Conservation (phyloP, 2,888 invertebrate species). For the Nebria salina region DNA sequence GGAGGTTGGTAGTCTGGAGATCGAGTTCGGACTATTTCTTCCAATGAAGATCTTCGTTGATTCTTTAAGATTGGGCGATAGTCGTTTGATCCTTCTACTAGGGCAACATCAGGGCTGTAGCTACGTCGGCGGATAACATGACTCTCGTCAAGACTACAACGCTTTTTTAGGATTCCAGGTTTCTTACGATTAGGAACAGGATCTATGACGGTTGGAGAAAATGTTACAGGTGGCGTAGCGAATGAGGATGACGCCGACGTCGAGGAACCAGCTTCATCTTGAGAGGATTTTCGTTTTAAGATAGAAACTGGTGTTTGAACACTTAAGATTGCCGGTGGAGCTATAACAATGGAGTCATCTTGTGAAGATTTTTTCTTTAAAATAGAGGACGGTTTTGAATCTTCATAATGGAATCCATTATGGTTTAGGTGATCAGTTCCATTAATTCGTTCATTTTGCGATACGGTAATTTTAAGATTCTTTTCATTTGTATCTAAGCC, state of each 20-base stretch:
- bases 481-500: conserved; percentile 11
- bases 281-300: conserved; percentile 67
- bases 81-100: conserved; percentile 68
- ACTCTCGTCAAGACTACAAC: conserved; percentile 83
- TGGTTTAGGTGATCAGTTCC: conserved; percentile 37
- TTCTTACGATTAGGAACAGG: conserved; percentile 70
- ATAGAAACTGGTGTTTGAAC: conserved; percentile 66
- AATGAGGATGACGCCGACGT: conserved; percentile 57
- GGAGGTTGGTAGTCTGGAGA: conserved; percentile 74
- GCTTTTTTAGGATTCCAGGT: conserved; percentile 85
- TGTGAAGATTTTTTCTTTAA: conserved; percentile 72
- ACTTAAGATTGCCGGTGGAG: conserved; percentile 49
- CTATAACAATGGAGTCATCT: conserved; percentile 59
- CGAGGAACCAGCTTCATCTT: conserved; percentile 61
- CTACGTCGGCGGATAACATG: conserved; percentile 75
- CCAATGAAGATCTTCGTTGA: conserved; percentile 74
- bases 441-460: conserved; percentile 17
- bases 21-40: conserved; percentile 72
- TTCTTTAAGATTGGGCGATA: conserved; percentile 75
- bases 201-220: conserved; percentile 79
- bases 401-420: conserved; percentile 40
- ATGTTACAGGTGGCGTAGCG: conserved; percentile 78
- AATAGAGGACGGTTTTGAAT: conserved; percentile 64
- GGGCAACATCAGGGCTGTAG: conserved; percentile 75
- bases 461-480: not conserved